Base-by-base conservation (phyloP, 2,888 invertebrate genomes). In the Phorcus lineatus region DNA sequence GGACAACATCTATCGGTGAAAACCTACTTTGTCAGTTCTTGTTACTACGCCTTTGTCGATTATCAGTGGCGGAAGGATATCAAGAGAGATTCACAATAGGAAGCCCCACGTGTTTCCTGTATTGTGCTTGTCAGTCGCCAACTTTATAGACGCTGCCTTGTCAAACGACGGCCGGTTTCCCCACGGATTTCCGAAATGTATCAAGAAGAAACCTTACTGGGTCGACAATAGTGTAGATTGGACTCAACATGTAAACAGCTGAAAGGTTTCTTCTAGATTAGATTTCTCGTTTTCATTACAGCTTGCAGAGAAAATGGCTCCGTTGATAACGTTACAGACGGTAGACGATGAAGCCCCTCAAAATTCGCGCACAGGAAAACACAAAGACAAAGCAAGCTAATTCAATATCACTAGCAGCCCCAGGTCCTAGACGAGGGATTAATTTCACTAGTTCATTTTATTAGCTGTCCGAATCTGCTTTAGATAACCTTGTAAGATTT, bases 161-260 rank as follows among this genome's bases (percentile, higher is more conserved):
- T 74, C 24, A 74, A 52, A 40, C 52, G 22, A 52, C 52, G 40
- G 19, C 9, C 52, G 24, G 19, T 52, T 52, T 47, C 74, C 40
- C 40, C 22, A 22, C 74, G 74, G 74, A 74, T 74, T 40, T 74
- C 74, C 74, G 74, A 74, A 74, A 47, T 74, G 52, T 74, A 74
- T 74, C 52, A 74, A 52, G n/a, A n/a, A 74, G 74, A 74, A 74
- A 24, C 74, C 74, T 17, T 74, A 22, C 24, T 13, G 16, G 3
- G 24, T 52, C 52, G 47, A 22, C 47, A 22, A 19, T 16, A 52
- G 13, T 24, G 24, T 74, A 52, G 52, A 74, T 74, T 74, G 74
- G 24, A 52, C 53, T 11, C 52, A n/a, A 22, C 74, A 19, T 22
- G 24, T 24, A 36, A 3, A 13, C 19, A 13, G 13, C 53, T 74